Conservation (phyloP, 2,888 invertebrate genomes). For the Lepidocyrtinus sp. region DNA sequence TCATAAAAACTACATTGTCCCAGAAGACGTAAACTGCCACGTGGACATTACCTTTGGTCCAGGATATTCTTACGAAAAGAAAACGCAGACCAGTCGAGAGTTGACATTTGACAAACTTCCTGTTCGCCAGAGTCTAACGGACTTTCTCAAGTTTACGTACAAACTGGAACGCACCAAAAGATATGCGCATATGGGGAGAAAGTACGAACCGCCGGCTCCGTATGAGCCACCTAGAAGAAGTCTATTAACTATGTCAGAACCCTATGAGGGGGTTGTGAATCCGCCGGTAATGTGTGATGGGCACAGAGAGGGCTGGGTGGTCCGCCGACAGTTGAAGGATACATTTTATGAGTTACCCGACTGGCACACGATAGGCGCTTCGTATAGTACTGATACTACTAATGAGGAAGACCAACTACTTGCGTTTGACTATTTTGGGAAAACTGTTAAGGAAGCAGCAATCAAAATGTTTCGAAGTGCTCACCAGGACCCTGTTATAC, state of each 20-base stretch:
- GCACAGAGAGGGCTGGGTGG: too few species aligned
- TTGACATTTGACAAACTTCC: too few species aligned
- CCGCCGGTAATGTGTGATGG: not conserved
- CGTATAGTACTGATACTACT: not conserved
- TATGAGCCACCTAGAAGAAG: not conserved
- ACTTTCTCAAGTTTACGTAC: too few species aligned
- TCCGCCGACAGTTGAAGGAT: too few species aligned
- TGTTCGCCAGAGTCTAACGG: not conserved
- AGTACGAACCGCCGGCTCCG: not conserved
- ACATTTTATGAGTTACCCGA: constrained; percentile 16
- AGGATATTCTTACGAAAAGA: too few species aligned
- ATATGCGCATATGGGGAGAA: too few species aligned
- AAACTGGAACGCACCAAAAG: not conserved
- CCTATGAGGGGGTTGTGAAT: not conserved
- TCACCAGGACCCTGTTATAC: constrained; percentile 18
- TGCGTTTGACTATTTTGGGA: not conserved
- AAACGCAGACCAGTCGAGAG: too few species aligned
- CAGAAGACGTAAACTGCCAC: constrained; percentile 10
- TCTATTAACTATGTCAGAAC: too few species aligned
- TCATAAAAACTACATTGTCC: not conserved
- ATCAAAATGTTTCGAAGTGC: constrained; percentile 21
- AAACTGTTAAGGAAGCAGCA: not conserved
- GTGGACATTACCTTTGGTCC: not conserved
- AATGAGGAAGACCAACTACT: not conserved
- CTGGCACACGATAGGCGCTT: constrained; percentile 8